These are phyloP conservation scores for Lamellibrachia satsuma DNA, from an alignment of 2,888 invertebrate genomes.

Conservation along the genomic window DNA sequence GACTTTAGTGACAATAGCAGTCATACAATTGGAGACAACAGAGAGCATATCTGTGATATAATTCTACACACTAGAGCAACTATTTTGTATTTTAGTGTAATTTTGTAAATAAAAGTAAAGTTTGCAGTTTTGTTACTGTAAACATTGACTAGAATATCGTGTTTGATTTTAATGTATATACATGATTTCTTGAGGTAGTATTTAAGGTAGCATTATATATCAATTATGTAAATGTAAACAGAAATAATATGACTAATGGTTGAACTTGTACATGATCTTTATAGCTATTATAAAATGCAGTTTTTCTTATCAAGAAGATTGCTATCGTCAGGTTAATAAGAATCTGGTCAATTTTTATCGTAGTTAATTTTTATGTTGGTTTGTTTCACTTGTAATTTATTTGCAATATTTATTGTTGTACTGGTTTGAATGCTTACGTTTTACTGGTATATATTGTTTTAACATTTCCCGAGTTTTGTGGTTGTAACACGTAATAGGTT, in stretches of 20 bases:
- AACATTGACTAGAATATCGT: neutral
- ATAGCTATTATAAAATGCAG: neutral
- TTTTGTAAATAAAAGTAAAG: neutral
- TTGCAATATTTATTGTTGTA: neutral
- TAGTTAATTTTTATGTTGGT: neutral
- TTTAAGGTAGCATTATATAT: neutral
- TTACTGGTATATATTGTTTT: neutral
- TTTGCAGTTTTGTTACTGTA: neutral
- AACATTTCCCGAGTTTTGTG: neutral
- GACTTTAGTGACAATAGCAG: neutral
- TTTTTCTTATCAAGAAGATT: neutral
- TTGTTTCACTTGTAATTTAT: neutral
- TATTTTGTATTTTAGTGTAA: neutral
- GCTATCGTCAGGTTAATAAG: neutral
- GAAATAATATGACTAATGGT: neutral
- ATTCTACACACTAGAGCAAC: neutral
- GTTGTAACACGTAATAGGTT: neutral
- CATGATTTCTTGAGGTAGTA: neutral
- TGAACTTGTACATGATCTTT: neutral
- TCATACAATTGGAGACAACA: neutral
- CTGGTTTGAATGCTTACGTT: neutral
- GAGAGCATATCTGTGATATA: constrained; percentile 6
- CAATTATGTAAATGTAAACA: neutral
- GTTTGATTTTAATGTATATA: neutral
- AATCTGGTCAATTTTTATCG: neutral